A percentile compares a stretch with the other conserved stretches of the same genome.
phyloP scores from a whole-genome alignment of 2,888 invertebrate genomes.

The Plebejus melissa region DNA sequence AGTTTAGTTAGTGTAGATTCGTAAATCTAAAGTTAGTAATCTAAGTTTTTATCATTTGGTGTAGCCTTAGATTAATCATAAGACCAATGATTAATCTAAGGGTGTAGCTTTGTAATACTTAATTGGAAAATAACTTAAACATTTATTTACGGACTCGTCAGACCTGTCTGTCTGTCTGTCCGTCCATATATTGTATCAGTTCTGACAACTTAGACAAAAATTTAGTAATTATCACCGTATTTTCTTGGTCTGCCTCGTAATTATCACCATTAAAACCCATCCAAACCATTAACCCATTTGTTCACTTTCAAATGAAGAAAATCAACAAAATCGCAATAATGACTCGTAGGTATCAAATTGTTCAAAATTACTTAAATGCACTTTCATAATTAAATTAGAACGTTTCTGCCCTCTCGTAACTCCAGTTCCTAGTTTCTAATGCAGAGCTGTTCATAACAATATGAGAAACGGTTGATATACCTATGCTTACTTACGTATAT shows the following conservation, averaged over 20 bases:
- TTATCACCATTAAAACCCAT: background rate
- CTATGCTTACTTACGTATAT: too few species aligned
- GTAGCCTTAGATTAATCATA: too few species aligned
- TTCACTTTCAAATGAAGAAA: constrained; percentile 9
- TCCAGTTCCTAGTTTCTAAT: background rate
- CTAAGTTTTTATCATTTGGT: too few species aligned
- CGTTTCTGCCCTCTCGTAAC: background rate
- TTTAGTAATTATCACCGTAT: background rate
- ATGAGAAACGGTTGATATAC: background rate
- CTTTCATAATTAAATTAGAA: constrained; percentile 11
- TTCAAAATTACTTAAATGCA: background rate
- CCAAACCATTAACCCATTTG: background rate
- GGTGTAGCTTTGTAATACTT: too few species aligned
- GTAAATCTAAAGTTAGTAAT: too few species aligned
- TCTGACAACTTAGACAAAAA: background rate
- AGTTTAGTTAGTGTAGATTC: too few species aligned
- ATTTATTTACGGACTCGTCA: too few species aligned
- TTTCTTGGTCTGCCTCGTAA: background rate
- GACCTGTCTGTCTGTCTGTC: too few species aligned
- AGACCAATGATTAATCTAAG: too few species aligned
- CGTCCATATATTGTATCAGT: too few species aligned
- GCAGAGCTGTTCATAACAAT: background rate
- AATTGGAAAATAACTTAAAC: too few species aligned
- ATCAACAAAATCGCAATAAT: constrained; percentile 14
- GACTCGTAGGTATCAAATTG: constrained; percentile 11